A percentile compares a stretch with the other conserved stretches of the same genome.
Conservation (phyloP, 1,140 invertebrate genomes). For the Pararge aegeria region DNA sequence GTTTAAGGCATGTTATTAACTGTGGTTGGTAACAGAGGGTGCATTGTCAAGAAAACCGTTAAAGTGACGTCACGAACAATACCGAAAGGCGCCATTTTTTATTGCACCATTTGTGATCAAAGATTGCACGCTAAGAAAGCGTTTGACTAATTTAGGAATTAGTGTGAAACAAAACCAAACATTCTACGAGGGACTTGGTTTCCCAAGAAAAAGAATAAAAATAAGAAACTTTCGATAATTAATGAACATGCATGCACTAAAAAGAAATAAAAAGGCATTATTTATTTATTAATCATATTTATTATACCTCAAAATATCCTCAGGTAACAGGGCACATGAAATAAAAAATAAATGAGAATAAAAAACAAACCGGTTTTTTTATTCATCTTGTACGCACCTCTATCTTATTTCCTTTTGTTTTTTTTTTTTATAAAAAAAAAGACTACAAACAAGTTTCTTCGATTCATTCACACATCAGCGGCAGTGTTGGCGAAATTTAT, state of each 20-base stretch:
- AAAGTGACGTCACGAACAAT: slow-evolving; percentile 34
- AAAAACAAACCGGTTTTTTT: too few species aligned
- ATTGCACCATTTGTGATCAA: background rate
- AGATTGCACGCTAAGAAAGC: background rate
- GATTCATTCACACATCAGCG: background rate
- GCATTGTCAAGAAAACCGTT: slow-evolving; percentile 34
- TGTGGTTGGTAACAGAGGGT: slow-evolving; percentile 13
- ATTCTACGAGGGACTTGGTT: too few species aligned
- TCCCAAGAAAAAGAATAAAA: too few species aligned
- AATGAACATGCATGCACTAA: too few species aligned
- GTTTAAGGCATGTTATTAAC: background rate
- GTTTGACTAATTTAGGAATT: background rate
- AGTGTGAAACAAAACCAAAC: too few species aligned
- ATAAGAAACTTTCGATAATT: too few species aligned
- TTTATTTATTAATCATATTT: too few species aligned
- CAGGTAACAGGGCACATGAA: too few species aligned
- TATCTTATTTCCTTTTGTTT: background rate
- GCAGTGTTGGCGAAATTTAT: slow-evolving; percentile 21
- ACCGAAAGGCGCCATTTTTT: background rate
- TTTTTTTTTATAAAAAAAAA: background rate
- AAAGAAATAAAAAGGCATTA: too few species aligned
- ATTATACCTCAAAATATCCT: too few species aligned
- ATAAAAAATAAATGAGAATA: too few species aligned
- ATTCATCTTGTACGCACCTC: too few species aligned
- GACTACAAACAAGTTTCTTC: background rate